These are phyloP conservation scores for Aethes cnicana DNA, from an alignment of 2,888 invertebrate genomes.

Conservation along the genomic window DNA sequence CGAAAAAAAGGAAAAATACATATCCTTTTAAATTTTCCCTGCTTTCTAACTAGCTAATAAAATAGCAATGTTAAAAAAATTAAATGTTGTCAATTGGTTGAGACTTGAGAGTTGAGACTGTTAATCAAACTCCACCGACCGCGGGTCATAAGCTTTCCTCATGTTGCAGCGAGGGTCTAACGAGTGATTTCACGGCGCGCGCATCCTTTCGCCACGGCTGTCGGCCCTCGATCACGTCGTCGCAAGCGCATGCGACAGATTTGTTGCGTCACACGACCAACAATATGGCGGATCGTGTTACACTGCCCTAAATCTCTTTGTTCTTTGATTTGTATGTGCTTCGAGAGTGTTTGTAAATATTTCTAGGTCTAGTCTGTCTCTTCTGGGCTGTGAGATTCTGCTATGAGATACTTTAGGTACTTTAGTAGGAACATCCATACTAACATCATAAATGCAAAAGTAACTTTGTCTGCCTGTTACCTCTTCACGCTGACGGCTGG, in stretches of 20 bases:
- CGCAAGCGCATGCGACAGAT: constrained; percentile 64
- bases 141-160: constrained; percentile 35
- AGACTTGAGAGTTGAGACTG: constrained; percentile 30
- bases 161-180: constrained; percentile 52
- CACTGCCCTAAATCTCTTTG: constrained; percentile 75
- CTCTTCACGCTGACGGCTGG: no score
- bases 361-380: constrained; percentile 34
- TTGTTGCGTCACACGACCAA: constrained; percentile 66
- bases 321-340: constrained; percentile 60
- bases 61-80: no score
- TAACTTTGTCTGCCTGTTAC: no score
- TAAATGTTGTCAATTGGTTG: no score
- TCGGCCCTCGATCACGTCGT: constrained; percentile 65
- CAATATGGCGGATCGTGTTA: constrained; percentile 73
- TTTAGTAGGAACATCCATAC: no score
- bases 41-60: no score
- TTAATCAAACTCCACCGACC: constrained; percentile 38
- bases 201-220: constrained; percentile 79
- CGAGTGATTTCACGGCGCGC: constrained; percentile 74
- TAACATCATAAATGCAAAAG: no score
- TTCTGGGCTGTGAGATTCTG: neutral
- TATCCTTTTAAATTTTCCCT: no score
- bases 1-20: no score
- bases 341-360: constrained; percentile 44
- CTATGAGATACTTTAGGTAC: neutral